Conservation (phyloP, 2,113 vertebrate genomes). For the Pseudolaguvia tuberculata region DNA sequence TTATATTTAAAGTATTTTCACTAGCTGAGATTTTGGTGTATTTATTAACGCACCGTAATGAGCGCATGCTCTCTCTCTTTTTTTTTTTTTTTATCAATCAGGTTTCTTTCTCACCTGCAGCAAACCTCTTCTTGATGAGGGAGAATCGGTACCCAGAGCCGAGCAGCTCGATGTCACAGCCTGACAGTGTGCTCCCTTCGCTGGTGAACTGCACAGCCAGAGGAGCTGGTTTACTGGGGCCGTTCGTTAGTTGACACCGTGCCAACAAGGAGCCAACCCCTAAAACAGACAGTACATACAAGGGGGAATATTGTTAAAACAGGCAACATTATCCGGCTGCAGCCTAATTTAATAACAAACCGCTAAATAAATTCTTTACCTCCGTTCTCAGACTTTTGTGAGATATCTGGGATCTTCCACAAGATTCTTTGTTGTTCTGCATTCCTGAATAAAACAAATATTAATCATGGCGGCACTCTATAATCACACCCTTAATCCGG, state of each 20-base stretch:
- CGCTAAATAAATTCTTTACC: conserved; percentile 65
- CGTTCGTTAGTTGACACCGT: conserved; percentile 86
- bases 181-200: conserved; percentile 91
- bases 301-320: neutral
- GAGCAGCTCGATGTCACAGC: conserved; percentile 91
- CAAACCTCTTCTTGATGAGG: conserved; percentile 96
- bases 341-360: neutral
- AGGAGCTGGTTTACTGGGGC: conserved; percentile 87
- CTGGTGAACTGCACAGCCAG: conserved; percentile 96
- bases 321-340: neutral
- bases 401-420: conserved; percentile 99
- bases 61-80: too few relatives aligned
- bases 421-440: conserved; percentile 91
- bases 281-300: conserved; percentile 47
- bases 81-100: neutral
- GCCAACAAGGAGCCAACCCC: conserved; percentile 92
- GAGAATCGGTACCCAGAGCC: conserved; percentile 95
- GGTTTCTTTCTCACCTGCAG: conserved; percentile 76
- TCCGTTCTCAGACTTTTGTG: conserved; percentile 96
- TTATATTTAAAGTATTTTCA: too few relatives aligned
- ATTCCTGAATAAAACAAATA: conserved; percentile 73
- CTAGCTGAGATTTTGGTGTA: too few relatives aligned
- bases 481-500: neutral
- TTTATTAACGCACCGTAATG: too few relatives aligned
- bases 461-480: neutral